Evolutionary conservation across 2,888 invertebrate species (phyloP).

Genomic region (Himalopsyche kuldschensis): DNA sequence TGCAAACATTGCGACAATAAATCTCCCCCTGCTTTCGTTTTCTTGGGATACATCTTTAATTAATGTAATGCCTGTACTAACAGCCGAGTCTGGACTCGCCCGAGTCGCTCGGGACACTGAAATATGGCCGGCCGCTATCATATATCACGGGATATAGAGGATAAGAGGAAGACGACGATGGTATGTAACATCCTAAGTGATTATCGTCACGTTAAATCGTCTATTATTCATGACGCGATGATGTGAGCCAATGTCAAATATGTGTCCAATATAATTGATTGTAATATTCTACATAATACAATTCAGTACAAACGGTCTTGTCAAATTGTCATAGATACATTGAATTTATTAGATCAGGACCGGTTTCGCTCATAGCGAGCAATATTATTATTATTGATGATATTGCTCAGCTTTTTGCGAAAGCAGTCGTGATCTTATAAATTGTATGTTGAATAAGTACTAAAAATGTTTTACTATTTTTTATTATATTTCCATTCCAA

Average conservation of each 20-base stretch:
- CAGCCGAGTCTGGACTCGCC: not conserved
- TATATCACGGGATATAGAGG: not conserved
- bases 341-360: too few species aligned
- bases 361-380: too few species aligned
- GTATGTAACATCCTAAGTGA: not conserved
- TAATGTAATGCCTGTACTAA: conserved; percentile 11
- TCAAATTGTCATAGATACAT: too few species aligned
- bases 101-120: not conserved
- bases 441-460: too few species aligned
- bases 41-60: conserved; percentile 21
- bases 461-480: too few species aligned
- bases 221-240: not conserved
- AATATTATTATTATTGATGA: too few species aligned
- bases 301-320: too few species aligned
- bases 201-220: not conserved
- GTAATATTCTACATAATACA: too few species aligned
- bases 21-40: conserved; percentile 8
- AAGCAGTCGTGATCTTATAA: too few species aligned
- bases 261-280: not conserved
- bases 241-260: not conserved
- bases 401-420: too few species aligned
- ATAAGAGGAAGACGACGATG: not conserved
- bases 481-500: too few species aligned
- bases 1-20: conserved; percentile 13
- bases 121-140: not conserved